A percentile compares a stretch with the other conserved stretches of the same genome.
Evolutionary conservation across 2,797 vertebrate genomes (phyloP).

Genomic region (Sarcophilus harrisii): DNA sequence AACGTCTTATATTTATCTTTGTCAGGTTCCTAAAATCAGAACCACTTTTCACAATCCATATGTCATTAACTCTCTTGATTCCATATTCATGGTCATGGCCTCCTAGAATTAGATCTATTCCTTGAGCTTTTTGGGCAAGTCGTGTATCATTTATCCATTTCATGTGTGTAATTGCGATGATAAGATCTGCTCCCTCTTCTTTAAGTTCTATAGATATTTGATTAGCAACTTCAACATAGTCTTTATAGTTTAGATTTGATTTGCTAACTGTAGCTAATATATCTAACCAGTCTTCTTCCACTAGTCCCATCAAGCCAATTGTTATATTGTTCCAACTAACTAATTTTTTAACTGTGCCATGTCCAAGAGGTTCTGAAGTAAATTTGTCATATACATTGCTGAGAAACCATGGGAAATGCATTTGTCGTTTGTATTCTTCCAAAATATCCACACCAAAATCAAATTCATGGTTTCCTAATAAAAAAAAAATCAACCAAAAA

Average conservation of each 20-base stretch:
- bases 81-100: slow-evolving; percentile 73
- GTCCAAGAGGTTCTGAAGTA: slow-evolving; percentile 69
- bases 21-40: slow-evolving; percentile 74
- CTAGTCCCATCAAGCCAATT: slow-evolving; percentile 72
- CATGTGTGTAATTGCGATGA: slow-evolving; percentile 69
- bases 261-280: slow-evolving; percentile 71
- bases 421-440: slow-evolving; percentile 70
- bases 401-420: slow-evolving; percentile 72
- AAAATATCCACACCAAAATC: slow-evolving; percentile 73
- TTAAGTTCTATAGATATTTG: slow-evolving; percentile 65
- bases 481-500: neutral
- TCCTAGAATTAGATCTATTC: slow-evolving; percentile 67
- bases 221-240: slow-evolving; percentile 62
- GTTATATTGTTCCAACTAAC: slow-evolving; percentile 71
- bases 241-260: slow-evolving; percentile 68
- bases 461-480: slow-evolving; percentile 77
- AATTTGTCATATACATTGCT: slow-evolving; percentile 71
- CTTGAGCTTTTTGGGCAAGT: slow-evolving; percentile 56
- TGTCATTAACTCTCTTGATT: slow-evolving; percentile 72
- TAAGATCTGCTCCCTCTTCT: slow-evolving; percentile 59
- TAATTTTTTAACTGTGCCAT: slow-evolving; percentile 62
- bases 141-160: slow-evolving; percentile 72
- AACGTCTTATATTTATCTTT: slow-evolving; percentile 52
- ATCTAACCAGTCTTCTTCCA: slow-evolving; percentile 79
- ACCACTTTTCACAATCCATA: slow-evolving; percentile 74